These are phyloP conservation scores for Tetraodon nigroviridis DNA, from an alignment of 2,113 vertebrate genomes.

Conservation along the genomic window DNA sequence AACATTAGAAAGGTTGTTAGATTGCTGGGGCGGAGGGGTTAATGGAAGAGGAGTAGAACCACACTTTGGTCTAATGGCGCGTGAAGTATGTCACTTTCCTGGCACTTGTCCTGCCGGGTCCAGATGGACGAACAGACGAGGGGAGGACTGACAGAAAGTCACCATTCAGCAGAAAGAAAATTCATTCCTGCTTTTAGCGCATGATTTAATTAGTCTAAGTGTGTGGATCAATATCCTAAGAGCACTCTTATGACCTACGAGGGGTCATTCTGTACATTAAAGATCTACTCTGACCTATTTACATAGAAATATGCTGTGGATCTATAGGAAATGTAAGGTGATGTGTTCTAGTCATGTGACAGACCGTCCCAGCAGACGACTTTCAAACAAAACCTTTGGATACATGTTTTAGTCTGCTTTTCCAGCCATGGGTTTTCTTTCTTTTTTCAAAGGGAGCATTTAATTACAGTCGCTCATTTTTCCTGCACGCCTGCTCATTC, in stretches of 20 bases:
- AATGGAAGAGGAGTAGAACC: slow-evolving; percentile 45
- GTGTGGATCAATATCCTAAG: slow-evolving; percentile 41
- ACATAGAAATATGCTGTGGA: not conserved
- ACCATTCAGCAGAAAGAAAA: slow-evolving; percentile 4
- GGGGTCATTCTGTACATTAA: slow-evolving; percentile 3
- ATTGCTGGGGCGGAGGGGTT: slow-evolving; percentile 33
- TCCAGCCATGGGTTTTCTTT: slow-evolving; percentile 8
- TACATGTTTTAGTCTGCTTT: slow-evolving; percentile 7
- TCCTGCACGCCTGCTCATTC: slow-evolving; percentile 23
- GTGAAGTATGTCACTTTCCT: slow-evolving; percentile 48
- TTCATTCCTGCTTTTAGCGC: slow-evolving; percentile 48
- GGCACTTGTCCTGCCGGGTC: slow-evolving; percentile 25
- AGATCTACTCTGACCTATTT: not conserved
- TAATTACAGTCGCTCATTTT: slow-evolving; percentile 36
- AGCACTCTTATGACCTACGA: not conserved
- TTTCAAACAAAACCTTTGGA: slow-evolving; percentile 2
- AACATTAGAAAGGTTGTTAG: slow-evolving; percentile 54
- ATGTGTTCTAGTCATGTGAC: not conserved
- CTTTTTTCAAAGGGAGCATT: slow-evolving; percentile 15
- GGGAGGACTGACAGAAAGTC: slow-evolving; percentile 14
- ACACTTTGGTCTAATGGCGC: slow-evolving; percentile 48
- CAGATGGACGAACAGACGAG: slow-evolving; percentile 56
- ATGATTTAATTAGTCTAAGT: slow-evolving; percentile 53
- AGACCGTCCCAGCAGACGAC: not conserved
- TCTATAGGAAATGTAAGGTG: not conserved